Percentiles rank a stretch among this genome's conserved stretches.
phyloP scores from a whole-genome alignment of 2,888 invertebrate genomes.

The Alviniconcha strummeri region DNA sequence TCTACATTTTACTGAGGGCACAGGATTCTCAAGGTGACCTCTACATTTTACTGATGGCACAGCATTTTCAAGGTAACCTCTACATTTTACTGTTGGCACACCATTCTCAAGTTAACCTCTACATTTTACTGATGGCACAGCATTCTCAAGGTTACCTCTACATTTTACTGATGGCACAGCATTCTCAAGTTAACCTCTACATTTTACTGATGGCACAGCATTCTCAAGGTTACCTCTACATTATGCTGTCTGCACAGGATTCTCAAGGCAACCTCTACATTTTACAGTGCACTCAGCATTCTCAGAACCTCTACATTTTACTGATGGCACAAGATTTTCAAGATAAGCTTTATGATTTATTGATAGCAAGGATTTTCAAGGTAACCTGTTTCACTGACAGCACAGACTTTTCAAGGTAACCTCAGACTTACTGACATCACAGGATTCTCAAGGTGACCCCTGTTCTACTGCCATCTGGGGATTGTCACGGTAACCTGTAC shows the following conservation, averaged over 20 bases:
- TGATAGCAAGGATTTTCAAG: slow-evolving; percentile 82
- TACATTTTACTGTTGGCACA: slow-evolving; percentile 82
- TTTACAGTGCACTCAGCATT: background rate
- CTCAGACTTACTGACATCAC: slow-evolving; percentile 79
- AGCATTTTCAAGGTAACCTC: slow-evolving; percentile 69
- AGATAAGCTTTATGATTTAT: slow-evolving; percentile 77
- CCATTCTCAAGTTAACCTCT: slow-evolving; percentile 79
- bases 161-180: too few relatives aligned
- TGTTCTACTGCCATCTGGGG: slow-evolving; percentile 76
- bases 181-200: too few relatives aligned
- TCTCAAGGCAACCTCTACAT: slow-evolving; percentile 72
- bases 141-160: slow-evolving; percentile 79
- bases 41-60: background rate
- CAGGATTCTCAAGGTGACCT: too few relatives aligned
- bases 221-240: slow-evolving; percentile 81
- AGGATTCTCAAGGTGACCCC: slow-evolving; percentile 76
- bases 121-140: slow-evolving; percentile 79
- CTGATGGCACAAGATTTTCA: too few relatives aligned
- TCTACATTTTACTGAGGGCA: background rate
- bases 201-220: too few relatives aligned
- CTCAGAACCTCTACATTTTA: background rate
- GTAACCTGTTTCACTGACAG: slow-evolving; percentile 76
- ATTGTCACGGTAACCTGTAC: slow-evolving; percentile 75
- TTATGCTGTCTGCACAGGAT: slow-evolving; percentile 81
- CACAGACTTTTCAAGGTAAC: slow-evolving; percentile 77